A percentile compares a stretch with the other conserved stretches of the same genome.
Evolutionary conservation across 2,797 vertebrate species (phyloP).

Genomic region (Knipowitschia caucasica): DNA sequence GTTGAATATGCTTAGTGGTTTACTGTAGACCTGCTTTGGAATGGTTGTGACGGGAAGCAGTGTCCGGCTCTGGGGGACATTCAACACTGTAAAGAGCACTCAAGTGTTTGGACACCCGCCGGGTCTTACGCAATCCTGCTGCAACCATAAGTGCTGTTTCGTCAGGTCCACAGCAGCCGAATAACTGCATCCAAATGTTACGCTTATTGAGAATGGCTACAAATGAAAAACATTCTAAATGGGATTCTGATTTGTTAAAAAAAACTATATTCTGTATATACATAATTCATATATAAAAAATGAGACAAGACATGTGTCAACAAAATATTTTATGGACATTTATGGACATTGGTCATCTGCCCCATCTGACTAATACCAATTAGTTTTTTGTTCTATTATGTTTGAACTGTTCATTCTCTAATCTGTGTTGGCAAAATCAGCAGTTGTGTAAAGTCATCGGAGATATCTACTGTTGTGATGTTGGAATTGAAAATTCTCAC

Average conservation of each 20-base stretch:
- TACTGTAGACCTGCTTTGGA: neutral
- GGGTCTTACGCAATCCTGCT: slow-evolving; percentile 7
- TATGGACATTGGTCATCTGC: too few relatives aligned
- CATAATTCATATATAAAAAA: neutral
- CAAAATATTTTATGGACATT: too few relatives aligned
- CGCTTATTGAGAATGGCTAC: neutral
- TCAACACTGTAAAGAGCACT: slow-evolving; percentile 82
- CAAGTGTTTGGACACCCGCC: neutral
- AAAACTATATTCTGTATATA: neutral
- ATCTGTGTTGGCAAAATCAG: too few relatives aligned
- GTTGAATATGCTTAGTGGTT: neutral
- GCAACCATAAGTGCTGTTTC: slow-evolving; percentile 14
- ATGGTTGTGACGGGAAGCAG: neutral
- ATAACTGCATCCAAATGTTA: neutral
- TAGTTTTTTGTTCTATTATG: too few relatives aligned
- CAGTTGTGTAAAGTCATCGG: too few relatives aligned
- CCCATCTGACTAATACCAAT: too few relatives aligned
- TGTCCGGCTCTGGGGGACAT: slow-evolving; percentile 87
- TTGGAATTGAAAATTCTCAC: too few relatives aligned
- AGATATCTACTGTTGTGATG: too few relatives aligned
- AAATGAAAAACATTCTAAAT: neutral
- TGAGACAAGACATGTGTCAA: too few relatives aligned
- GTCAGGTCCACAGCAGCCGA: slow-evolving; percentile 2
- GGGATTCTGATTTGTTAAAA: neutral
- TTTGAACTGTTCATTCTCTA: too few relatives aligned